Evolutionary conservation across 2,888 invertebrate species (phyloP).

Genomic region (Neocrepidodera transversa): DNA sequence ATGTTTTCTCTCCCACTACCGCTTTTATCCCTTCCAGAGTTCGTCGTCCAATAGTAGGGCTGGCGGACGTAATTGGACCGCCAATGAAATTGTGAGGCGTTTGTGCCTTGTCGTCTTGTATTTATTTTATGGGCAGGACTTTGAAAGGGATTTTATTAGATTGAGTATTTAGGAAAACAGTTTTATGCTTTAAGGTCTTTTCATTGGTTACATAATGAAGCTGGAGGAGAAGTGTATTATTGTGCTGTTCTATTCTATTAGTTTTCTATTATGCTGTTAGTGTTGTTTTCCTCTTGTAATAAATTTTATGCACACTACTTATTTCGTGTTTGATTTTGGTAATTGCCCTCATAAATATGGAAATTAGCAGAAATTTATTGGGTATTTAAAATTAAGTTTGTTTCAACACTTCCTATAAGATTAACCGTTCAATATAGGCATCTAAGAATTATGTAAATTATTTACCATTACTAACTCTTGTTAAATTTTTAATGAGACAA

Average conservation of each 20-base stretch:
- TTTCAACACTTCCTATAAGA: neutral
- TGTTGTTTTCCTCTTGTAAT: conserved; percentile 39
- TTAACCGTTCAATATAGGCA: no score
- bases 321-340: conserved; percentile 29
- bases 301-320: conserved; percentile 37
- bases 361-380: conserved; percentile 12
- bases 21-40: conserved; percentile 43
- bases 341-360: conserved; percentile 23
- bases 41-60: conserved; percentile 49
- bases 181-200: conserved; percentile 57
- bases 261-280: conserved; percentile 41
- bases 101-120: conserved; percentile 52
- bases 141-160: conserved; percentile 59
- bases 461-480: no score
- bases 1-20: conserved; percentile 56
- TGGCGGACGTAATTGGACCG: conserved; percentile 49
- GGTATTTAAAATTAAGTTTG: neutral
- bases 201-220: conserved; percentile 56
- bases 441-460: no score
- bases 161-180: conserved; percentile 60
- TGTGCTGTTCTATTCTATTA: conserved; percentile 50
- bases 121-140: conserved; percentile 60
- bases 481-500: no score
- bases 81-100: conserved; percentile 57
- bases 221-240: conserved; percentile 44